Base-by-base conservation (phyloP, 2,888 invertebrate genomes). In the Hirtodrosophila trivittata region DNA sequence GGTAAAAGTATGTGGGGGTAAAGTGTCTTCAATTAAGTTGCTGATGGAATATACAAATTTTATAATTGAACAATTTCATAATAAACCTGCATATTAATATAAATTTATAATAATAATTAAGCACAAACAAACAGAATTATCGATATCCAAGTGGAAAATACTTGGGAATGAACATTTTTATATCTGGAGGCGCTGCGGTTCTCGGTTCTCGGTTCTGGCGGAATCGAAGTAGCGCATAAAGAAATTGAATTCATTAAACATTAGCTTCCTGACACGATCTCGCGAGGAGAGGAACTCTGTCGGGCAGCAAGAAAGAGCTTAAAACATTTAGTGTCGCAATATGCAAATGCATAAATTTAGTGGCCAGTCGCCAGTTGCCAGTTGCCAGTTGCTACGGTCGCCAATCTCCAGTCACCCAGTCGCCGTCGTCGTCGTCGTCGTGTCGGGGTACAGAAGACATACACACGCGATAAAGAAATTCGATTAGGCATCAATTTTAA, bases 401-500 rank as follows among this genome's bases (percentile, higher is more conserved):
- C 37, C 65, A 28, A 42, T 45, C 30, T 26, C 21, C 57, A 51
- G 38, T 43, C 26, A 25, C 18, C 18, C 18, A 21, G 18, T 21
- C 18, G 18, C 13, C 8, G 30, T 30, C 30, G 8, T 6, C 13
- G 13, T 14, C 25, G 57, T 51, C 65, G 54, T 33, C 70, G 52
- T 59, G 70, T 62, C 62, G 56, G 49, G 51, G 52, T 62, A 66
- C 67, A 68, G 67, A 81, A 81, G 81, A 85, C 86, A 83, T 80
- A 71, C 83, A 85, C 85, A 88, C 86, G 86, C 87, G 88, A 88
- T 87, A 82, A 88, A 86, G 82, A 88, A 88, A 87, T 87, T 87
- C 87, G 87, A 88, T 87, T 88, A 88, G 86, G 87, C 87, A 87
- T 88, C 86, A 86, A 87, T 87, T 81, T 88, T 86, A 84, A 84